Evolutionary conservation across 2,888 invertebrate species (phyloP).

Genomic region (Drosophila fulvimacula): DNA sequence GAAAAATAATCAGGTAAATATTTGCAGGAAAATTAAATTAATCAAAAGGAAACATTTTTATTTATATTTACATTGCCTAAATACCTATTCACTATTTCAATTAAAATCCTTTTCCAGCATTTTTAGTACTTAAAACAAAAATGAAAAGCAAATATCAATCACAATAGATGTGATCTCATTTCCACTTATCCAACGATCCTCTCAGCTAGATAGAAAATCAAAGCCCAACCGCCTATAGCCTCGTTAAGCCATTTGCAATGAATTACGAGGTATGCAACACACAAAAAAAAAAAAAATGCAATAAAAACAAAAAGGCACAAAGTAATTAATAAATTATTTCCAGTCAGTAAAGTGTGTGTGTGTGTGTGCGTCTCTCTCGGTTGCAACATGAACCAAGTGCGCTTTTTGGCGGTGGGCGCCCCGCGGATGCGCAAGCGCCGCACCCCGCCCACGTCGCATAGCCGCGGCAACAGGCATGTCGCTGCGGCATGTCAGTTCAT

Average conservation of each 20-base stretch:
- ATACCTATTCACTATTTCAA: background rate
- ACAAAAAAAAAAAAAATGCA: slow-evolving; percentile 33
- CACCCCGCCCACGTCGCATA: slow-evolving; percentile 34
- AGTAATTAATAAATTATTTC: slow-evolving; percentile 79
- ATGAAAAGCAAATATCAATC: no score
- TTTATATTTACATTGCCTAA: background rate
- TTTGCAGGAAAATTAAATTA: no score
- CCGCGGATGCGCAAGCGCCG: slow-evolving; percentile 72
- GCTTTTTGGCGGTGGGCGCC: slow-evolving; percentile 49
- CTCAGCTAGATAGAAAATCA: background rate
- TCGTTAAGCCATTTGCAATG: background rate
- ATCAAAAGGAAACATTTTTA: background rate
- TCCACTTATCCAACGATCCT: background rate
- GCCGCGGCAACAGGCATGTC: slow-evolving; percentile 17
- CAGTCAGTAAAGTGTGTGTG: slow-evolving; percentile 72
- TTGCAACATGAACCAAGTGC: slow-evolving; percentile 63
- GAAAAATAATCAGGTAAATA: no score
- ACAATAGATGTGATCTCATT: background rate
- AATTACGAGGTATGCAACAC: slow-evolving; percentile 12
- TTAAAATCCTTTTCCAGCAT: no score
- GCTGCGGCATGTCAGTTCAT: slow-evolving; percentile 70
- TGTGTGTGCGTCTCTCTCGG: slow-evolving; percentile 8
- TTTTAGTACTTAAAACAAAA: no score
- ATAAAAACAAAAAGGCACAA: slow-evolving; percentile 53
- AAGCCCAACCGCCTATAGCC: background rate